Evolutionary conservation across 2,113 vertebrate genomes (phyloP).

Genomic region (Ibidorhyncha struthersii): DNA sequence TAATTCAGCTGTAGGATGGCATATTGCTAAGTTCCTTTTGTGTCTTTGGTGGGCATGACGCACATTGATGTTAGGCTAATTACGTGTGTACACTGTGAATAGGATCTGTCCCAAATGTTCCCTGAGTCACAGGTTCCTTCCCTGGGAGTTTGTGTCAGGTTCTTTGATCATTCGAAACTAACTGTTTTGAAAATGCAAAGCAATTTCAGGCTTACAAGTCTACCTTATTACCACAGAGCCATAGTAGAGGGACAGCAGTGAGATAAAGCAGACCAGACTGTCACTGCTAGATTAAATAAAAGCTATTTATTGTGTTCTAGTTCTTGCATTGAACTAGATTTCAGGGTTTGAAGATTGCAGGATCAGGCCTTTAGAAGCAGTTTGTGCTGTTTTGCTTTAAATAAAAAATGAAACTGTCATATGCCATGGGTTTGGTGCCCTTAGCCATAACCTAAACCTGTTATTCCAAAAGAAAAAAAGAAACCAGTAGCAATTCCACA

Average conservation of each 20-base stretch:
- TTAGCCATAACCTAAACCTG: background rate
- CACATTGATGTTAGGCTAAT: background rate
- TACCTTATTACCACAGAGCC: background rate
- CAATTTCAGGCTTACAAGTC: background rate
- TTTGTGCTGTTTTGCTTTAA: background rate
- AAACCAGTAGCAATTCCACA: background rate
- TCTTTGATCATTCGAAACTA: background rate
- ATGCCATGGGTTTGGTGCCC: background rate
- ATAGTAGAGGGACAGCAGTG: background rate
- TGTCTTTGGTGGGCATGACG: background rate
- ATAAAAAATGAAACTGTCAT: background rate
- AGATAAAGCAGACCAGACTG: background rate
- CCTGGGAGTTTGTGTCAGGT: background rate
- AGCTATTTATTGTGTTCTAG: background rate
- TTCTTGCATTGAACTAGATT: background rate
- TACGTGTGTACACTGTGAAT: background rate
- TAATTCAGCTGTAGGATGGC: background rate
- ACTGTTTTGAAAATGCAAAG: background rate
- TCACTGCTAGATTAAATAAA: background rate
- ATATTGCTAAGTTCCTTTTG: background rate
- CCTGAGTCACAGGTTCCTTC: background rate
- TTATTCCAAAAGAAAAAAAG: background rate
- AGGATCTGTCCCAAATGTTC: background rate
- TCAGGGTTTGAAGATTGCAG: background rate
- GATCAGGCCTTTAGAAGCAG: background rate